These are phyloP conservation scores for Drosophila navojoa DNA, from an alignment of 1,140 invertebrate species.

Conservation along the genomic window DNA sequence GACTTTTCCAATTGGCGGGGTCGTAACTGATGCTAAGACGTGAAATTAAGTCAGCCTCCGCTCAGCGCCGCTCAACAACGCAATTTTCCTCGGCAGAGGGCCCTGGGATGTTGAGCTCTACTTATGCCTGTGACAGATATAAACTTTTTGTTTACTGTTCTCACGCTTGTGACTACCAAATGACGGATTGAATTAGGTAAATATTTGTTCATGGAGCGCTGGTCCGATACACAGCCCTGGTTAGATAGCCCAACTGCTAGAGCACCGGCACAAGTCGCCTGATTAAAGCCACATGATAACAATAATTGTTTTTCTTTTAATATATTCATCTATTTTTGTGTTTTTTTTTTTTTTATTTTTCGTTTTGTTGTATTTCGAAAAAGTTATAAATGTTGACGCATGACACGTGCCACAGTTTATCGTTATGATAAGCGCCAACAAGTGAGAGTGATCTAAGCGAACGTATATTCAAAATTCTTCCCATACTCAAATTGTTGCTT, in stretches of 20 bases:
- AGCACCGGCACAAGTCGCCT: conserved; percentile 45
- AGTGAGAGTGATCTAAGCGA: not conserved
- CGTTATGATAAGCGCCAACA: conserved; percentile 52
- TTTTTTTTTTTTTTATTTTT: conserved; percentile 58
- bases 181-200: conserved; percentile 83
- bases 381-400: conserved; percentile 45
- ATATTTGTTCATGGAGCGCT: conserved; percentile 73
- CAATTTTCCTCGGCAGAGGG: not conserved
- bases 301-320: conserved; percentile 75
- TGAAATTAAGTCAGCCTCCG: conserved; percentile 61
- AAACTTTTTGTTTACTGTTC: conserved; percentile 78
- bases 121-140: conserved; percentile 43
- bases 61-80: not conserved
- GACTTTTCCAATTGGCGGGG: conserved; percentile 56
- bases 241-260: conserved; percentile 68
- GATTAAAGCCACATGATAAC: conserved; percentile 67
- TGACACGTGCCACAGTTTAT: conserved; percentile 71
- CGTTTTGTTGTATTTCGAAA: conserved; percentile 41
- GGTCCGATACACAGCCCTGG: conserved; percentile 66
- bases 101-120: conserved; percentile 17
- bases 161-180: conserved; percentile 84
- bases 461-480: too few species aligned
- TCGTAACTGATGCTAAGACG: conserved; percentile 49
- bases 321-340: conserved; percentile 76
- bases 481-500: too few species aligned